These are phyloP conservation scores for Catalaphyllia jardinei DNA, from an alignment of 64 coral and sea anemone species.

Conservation along the genomic window DNA sequence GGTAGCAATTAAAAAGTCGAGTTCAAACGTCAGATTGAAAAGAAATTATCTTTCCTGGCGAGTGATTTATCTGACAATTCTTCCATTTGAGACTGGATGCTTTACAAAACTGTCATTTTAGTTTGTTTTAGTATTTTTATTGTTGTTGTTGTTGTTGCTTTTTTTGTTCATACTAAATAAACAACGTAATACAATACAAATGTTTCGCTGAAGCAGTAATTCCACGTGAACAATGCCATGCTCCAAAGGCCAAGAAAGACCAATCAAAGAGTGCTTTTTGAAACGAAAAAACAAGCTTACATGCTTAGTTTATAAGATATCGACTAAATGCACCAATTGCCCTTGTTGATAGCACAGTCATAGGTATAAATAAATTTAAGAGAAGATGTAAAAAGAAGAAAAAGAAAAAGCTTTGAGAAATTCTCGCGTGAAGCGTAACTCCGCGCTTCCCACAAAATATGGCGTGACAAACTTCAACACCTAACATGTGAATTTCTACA, in stretches of 20 bases:
- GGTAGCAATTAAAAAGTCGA: no score
- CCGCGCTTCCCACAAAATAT: not conserved
- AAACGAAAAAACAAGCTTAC: not conserved
- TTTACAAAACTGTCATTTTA: no score
- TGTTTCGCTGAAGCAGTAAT: not conserved
- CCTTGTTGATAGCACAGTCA: not conserved
- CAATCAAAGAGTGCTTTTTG: not conserved
- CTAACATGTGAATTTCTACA: not conserved
- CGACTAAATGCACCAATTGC: not conserved
- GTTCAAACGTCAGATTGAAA: no score
- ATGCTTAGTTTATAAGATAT: not conserved
- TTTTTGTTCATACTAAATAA: not conserved
- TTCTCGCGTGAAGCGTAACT: not conserved
- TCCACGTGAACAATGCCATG: not conserved
- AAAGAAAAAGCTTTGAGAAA: not conserved
- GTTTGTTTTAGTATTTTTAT: no score
- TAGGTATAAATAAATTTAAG: not conserved
- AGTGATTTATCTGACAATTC: no score
- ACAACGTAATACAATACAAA: not conserved
- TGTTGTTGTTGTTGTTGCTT: not conserved
- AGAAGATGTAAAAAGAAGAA: not conserved
- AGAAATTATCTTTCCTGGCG: no score
- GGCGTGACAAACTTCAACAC: not conserved
- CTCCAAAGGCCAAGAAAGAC: not conserved
- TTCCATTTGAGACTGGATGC: no score